Conservation (phyloP, 1,140 invertebrate genomes). For the Drosophila repleta region DNA sequence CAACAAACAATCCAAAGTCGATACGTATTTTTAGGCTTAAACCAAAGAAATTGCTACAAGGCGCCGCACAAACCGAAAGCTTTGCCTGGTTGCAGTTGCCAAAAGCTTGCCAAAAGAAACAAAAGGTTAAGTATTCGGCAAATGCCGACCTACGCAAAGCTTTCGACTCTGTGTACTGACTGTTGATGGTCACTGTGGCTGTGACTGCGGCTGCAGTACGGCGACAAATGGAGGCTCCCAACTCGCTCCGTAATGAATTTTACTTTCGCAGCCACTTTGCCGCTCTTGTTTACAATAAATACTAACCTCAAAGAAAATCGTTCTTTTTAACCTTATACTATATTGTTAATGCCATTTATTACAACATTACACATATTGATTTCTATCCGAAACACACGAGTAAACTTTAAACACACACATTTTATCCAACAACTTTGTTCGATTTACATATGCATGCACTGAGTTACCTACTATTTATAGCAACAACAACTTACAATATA, state of each 20-base stretch:
- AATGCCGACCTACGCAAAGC: constrained; percentile 61
- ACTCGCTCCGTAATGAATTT: constrained; percentile 52
- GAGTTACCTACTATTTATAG: constrained; percentile 52
- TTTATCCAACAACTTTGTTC: constrained; percentile 69
- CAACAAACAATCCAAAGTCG: constrained; percentile 83
- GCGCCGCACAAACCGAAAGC: constrained; percentile 56
- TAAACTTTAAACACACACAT: constrained; percentile 38
- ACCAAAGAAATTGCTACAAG: constrained; percentile 39
- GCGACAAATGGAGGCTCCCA: background rate
- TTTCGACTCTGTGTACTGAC: constrained; percentile 57
- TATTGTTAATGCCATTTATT: constrained; percentile 68
- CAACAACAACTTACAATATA: constrained; percentile 46
- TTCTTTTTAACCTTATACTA: constrained; percentile 30
- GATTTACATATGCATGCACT: constrained; percentile 66
- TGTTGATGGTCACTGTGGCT: constrained; percentile 41
- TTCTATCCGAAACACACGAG: constrained; percentile 24
- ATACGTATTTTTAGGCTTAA: constrained; percentile 84
- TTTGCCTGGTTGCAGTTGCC: constrained; percentile 59
- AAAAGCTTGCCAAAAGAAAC: background rate
- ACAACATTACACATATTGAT: constrained; percentile 33
- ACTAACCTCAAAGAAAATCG: constrained; percentile 52
- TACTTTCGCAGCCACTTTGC: constrained; percentile 59
- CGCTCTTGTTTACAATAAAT: constrained; percentile 43
- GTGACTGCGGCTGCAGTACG: constrained; percentile 38
- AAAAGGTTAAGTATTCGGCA: constrained; percentile 9